Base-by-base conservation (phyloP, 30 jellyfish, hydroid and myxozoan species). In the Phacellophora camtschatica region DNA sequence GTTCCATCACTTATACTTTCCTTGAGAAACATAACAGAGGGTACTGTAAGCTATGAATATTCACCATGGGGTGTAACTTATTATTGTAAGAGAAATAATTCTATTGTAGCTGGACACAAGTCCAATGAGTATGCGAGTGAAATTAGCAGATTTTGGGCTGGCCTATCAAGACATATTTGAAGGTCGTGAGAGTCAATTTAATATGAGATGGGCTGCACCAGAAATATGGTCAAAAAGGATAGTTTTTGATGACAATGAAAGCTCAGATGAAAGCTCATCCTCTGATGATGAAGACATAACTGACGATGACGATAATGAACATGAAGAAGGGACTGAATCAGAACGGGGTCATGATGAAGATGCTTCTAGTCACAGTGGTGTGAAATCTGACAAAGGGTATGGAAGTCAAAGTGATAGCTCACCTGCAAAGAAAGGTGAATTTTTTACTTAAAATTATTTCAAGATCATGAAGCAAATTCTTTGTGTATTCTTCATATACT, bases 151-250 rank as follows among this genome's bases (percentile, higher is more conserved):
- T 49, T 87, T 87, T 32, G 96, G 96, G 18, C 81, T 87, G 8
- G 96, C 96, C 4, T 77, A 58, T 41, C 85, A 68, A 22, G 88
- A 77, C 41, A 76, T 76, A 23, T 77, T 64, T 43, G 91, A 70
- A 35, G 96, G 92, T 13, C 62, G 63, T 9, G 89, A 66, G 36
- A 68, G 85, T 72, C 69, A 66, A 16, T 76, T 70, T 36, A 87
- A 87, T 59, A 64, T 77, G 10, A 76, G 96, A 23, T 87, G 96
- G 96, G 91, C 79, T 43, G 84, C 96, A 5, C 96, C 96, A 16
- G 96, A 87, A 43, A 48, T 87, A 4, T 77, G 89, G 95, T 33
- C 66, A 58, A 49, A 50, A 12, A 4, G 54, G 32, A 23, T 10
- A 1, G 70, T 37, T 5, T 22, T 56, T 12, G 84, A 66, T 1